Evolutionary conservation across 92 coral and sea anemone genomes (phyloP).

Genomic region (Heliopora coerulea): DNA sequence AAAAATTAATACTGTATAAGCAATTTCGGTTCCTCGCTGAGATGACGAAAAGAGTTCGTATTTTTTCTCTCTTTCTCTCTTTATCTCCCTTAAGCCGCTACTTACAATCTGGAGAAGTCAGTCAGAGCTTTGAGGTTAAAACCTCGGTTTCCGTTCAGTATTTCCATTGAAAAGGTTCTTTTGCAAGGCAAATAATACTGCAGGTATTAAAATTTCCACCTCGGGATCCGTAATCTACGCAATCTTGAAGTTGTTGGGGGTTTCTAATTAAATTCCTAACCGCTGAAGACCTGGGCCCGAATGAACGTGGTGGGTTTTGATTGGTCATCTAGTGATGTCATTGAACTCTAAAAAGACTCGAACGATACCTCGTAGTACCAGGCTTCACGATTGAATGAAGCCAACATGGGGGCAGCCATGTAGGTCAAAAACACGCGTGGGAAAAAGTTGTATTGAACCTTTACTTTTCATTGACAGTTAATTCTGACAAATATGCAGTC

Average conservation of each 20-base stretch:
- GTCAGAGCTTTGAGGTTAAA: slow-evolving; percentile 76
- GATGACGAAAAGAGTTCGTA: neutral
- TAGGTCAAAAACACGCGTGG: too few relatives aligned
- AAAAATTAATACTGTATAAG: neutral
- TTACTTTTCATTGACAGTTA: too few relatives aligned
- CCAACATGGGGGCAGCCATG: too few relatives aligned
- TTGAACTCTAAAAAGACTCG: too few relatives aligned
- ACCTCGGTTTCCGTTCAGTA: slow-evolving; percentile 75
- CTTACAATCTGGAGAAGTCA: slow-evolving; percentile 95
- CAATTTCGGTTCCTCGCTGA: neutral
- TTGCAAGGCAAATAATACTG: neutral
- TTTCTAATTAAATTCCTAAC: neutral
- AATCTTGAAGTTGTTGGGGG: neutral
- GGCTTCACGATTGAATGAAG: too few relatives aligned
- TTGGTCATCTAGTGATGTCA: slow-evolving; percentile 21
- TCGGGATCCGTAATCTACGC: neutral
- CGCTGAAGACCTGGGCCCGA: neutral
- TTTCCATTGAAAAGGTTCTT: slow-evolving; percentile 54
- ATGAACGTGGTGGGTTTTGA: slow-evolving; percentile 7
- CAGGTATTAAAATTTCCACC: neutral
- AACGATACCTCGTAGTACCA: too few relatives aligned
- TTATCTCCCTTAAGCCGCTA: too few relatives aligned
- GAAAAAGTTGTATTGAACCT: too few relatives aligned
- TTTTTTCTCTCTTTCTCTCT: neutral
- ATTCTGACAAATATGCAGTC: too few relatives aligned